These are phyloP conservation scores for Myxocyprinus asiaticus DNA, from an alignment of 2,113 vertebrate species.

Conservation along the genomic window DNA sequence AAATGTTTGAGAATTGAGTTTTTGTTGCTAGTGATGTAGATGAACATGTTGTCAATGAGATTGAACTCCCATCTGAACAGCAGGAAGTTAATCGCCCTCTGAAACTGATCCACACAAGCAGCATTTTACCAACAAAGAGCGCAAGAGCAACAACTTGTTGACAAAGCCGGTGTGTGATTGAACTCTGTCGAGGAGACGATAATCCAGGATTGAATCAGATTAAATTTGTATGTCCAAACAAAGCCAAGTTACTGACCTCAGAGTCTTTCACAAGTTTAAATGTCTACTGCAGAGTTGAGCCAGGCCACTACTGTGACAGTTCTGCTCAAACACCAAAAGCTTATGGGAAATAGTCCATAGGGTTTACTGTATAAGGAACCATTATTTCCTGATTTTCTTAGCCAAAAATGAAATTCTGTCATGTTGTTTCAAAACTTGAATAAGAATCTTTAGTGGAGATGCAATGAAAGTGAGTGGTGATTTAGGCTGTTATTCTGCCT, in stretches of 20 bases:
- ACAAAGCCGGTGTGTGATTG: conserved; percentile 39
- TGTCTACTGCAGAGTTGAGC: conserved; percentile 14
- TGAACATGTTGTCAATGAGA: background rate
- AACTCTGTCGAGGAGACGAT: conserved; percentile 26
- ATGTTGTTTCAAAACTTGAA: too few relatives aligned
- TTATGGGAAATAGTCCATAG: background rate
- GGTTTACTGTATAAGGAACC: background rate
- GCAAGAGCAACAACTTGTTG: conserved; percentile 15
- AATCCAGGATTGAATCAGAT: conserved; percentile 47
- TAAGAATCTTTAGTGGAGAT: too few relatives aligned
- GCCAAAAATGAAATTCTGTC: background rate
- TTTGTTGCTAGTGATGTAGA: background rate
- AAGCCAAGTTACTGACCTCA: conserved; percentile 16
- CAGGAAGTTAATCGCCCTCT: background rate
- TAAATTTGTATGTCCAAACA: conserved; percentile 36
- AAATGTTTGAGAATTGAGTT: background rate
- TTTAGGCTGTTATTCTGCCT: too few relatives aligned
- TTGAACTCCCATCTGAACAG: background rate
- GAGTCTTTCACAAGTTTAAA: conserved; percentile 31
- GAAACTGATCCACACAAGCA: background rate
- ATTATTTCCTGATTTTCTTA: background rate
- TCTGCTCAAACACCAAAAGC: background rate
- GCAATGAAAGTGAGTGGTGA: too few relatives aligned
- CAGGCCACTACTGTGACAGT: background rate
- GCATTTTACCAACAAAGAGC: conserved; percentile 8